Evolutionary conservation across 2,113 vertebrate species (phyloP), one percentile per base, ranked within the genome.

Genomic region (Sporophila hypoxantha): DNA sequence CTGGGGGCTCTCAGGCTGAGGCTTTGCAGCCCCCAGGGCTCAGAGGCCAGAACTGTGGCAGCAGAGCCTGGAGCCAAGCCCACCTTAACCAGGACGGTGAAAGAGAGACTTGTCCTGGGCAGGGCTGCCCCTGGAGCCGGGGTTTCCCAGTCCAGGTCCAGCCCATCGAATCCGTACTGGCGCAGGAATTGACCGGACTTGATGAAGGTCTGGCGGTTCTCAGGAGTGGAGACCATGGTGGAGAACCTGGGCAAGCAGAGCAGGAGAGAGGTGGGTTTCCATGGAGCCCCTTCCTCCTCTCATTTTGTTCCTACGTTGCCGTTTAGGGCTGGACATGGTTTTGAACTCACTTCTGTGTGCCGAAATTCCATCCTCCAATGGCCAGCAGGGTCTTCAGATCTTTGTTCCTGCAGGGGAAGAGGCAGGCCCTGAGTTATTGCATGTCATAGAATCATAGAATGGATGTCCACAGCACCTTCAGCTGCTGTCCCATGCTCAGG

Each of bases 121-220:
- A 2, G 80, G 80, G 80, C 80, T 82, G 68, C 69, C 81, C 81
- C 81, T 66, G 69, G 81, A 74, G 81, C 81, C 81, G 25, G 69
- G 80, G 69, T 41, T 65, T 82, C 80, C 79, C 79, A 82, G 59
- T 82, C 79, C 11, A 82, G 79, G 34, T 82, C 79, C 79, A 73
- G 80, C n/a, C 79, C 79, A 0, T 82, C 67, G 0, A 65, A 65
- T 1, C 1, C 0, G 3, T 82, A 37, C 80, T 82, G 80, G 6
- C 80, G 68, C 80, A 82, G 80, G 80, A 82, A 82, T 0, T 1
- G 0, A 29, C 68, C 68, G 2, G 80, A 82, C 0, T 18, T 82
- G 79, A 82, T 64, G 79, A 82, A 82, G 68, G 79, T 82, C 79
- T 82, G 80, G 49, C 80, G 80, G 80, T 82, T 82, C 39, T n/a